Evolutionary conservation across 2,797 vertebrate genomes (phyloP), one percentile per base, ranked within the genome.

Genomic region (Bovichtus variegatus): DNA sequence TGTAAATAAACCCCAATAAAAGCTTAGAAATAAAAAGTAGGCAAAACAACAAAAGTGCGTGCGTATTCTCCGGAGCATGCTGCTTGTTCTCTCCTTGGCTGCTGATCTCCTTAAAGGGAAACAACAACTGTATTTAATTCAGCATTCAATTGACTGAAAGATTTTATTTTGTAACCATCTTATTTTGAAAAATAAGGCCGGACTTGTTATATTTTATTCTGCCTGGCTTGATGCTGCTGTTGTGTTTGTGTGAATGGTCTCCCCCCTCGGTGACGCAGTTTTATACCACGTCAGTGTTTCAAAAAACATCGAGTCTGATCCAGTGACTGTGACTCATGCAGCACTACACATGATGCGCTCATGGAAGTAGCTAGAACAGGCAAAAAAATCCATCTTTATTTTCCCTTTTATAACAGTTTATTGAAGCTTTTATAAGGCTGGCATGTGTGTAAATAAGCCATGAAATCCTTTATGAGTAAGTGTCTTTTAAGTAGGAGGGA

Each of bases 201-300:
- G 25, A 51, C 10, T 21, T 15, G n/a, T 18, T 34, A 0, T 12
- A 8, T 72, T 40, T 11, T 15, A 47, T 34, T 55, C 2, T 46
- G 25, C n/a, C n/a, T 53, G 29, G 21, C 66, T 90, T 78, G 63
- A 76, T 53, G 43, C 71, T 76, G 55, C 66, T 40, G 64, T 29
- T 71, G 34, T 69, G 34, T 76, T 64, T 86, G 78, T 78, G 76
- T 88, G 78, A 85, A 84, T 83, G 82, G 74, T 84, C 73, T 81
- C 81, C 54, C 55, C 80, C 53, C 67, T 78, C 11, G 62, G 78
- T 89, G 90, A 92, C 85, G 84, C 85, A 89, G 76, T 85, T 91
- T 80, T 73, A 70, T 83, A 83, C 72, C 65, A 81, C 78, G 82
- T 90, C 83, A 88, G 82, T 86, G 59, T 81, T 59, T 70, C 15